Percentiles rank a stretch among this genome's conserved stretches.
These are phyloP conservation scores for Drosophila nigrodunni DNA, from an alignment of 1,140 invertebrate genomes.

Conservation along the genomic window DNA sequence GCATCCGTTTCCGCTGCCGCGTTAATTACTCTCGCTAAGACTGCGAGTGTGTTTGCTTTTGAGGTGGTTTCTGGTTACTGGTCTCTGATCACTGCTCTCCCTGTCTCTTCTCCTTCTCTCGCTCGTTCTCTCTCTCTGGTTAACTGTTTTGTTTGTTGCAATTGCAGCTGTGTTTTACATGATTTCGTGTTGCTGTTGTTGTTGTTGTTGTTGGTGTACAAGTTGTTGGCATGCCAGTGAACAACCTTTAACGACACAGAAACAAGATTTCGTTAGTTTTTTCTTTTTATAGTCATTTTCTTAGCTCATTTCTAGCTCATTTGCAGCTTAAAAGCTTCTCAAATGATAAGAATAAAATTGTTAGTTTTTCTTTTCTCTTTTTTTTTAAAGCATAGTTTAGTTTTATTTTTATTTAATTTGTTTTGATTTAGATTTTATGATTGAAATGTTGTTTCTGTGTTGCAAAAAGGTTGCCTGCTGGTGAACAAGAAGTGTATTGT, in stretches of 20 bases:
- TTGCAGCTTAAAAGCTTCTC: conserved; percentile 21
- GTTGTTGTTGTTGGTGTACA: conserved; percentile 58
- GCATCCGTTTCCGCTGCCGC: conserved; percentile 52
- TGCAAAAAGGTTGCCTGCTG: conserved; percentile 83
- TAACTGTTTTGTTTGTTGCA: conserved; percentile 42
- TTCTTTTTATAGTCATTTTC: conserved; percentile 33
- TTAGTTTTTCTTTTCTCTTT: neutral
- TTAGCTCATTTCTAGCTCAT: conserved; percentile 18
- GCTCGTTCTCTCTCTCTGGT: conserved; percentile 19
- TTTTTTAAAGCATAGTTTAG: conserved; percentile 18
- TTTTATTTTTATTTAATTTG: conserved; percentile 44
- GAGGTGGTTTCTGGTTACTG: conserved; percentile 23
- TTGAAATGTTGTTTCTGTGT: conserved; percentile 85
- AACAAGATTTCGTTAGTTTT: conserved; percentile 85
- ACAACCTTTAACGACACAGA: conserved; percentile 85
- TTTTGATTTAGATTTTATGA: conserved; percentile 77
- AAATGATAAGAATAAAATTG: conserved; percentile 24
- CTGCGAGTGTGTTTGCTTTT: conserved; percentile 32
- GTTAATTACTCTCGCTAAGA: conserved; percentile 27
- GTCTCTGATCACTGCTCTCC: conserved; percentile 1
- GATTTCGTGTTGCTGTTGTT: conserved; percentile 67
- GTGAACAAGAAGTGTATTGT: conserved; percentile 77
- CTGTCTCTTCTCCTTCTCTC: neutral
- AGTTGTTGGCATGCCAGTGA: conserved; percentile 78
- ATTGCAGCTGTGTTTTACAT: conserved; percentile 63